Conservation (phyloP, 1,140 invertebrate genomes). For the Holotrichia oblita region DNA sequence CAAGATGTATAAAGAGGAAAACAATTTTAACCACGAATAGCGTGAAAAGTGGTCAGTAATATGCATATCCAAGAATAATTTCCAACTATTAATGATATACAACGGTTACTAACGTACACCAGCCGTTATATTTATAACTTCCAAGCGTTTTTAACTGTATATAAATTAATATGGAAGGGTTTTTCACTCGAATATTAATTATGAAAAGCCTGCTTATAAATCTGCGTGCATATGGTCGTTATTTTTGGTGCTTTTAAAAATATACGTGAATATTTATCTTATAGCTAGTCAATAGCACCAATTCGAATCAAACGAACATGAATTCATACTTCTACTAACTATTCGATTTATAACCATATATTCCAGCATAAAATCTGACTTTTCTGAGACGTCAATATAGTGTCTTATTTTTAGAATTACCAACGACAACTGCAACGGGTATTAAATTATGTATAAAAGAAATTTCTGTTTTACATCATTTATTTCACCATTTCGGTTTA, state of each 20-base stretch:
- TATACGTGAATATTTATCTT: too few relatives aligned
- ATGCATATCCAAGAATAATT: slow-evolving; percentile 8
- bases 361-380: too few relatives aligned
- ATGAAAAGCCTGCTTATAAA: neutral
- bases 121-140: neutral
- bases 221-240: slow-evolving; percentile 6
- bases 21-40: slow-evolving; percentile 17
- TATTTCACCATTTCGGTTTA: too few relatives aligned
- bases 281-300: too few relatives aligned
- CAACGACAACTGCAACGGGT: too few relatives aligned
- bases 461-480: too few relatives aligned
- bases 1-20: neutral
- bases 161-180: slow-evolving; percentile 3
- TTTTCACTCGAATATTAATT: slow-evolving; percentile 21
- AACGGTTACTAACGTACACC: neutral
- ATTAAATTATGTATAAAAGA: too few relatives aligned
- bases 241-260: slow-evolving; percentile 17
- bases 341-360: too few relatives aligned
- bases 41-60: neutral
- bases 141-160: neutral
- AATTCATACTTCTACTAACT: too few relatives aligned
- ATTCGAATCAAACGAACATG: too few relatives aligned
- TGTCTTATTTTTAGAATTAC: too few relatives aligned
- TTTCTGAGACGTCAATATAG: too few relatives aligned
- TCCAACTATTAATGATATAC: neutral